Conservation (phyloP, 2,113 vertebrate genomes). For the Eolophus roseicapilla region DNA sequence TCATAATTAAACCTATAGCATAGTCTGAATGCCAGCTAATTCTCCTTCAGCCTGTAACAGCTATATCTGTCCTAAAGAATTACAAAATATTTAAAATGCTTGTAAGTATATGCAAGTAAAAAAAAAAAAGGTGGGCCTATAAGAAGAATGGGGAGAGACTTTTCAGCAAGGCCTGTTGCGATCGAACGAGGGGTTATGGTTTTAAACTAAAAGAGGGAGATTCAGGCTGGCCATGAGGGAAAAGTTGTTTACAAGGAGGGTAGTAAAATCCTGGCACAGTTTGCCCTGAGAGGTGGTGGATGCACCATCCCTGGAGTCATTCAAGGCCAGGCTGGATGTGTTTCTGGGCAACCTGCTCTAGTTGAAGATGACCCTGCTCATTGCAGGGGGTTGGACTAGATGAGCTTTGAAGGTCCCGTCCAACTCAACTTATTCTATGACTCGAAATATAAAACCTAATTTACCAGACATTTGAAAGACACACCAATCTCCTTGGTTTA, state of each 20-base stretch:
- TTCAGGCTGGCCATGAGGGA: background rate
- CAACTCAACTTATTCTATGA: background rate
- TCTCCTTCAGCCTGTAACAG: background rate
- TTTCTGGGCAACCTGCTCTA: background rate
- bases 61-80: background rate
- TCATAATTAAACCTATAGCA: background rate
- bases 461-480: background rate
- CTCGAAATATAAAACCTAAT: background rate
- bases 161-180: background rate
- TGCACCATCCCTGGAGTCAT: background rate
- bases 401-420: background rate
- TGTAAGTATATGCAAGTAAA: background rate
- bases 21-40: background rate
- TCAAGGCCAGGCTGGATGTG: background rate
- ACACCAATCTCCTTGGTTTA: background rate
- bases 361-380: background rate
- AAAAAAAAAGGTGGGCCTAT: background rate
- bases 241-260: background rate
- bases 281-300: background rate
- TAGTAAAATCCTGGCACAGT: background rate
- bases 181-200: background rate
- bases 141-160: background rate
- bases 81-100: background rate
- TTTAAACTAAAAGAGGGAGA: background rate
- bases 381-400: background rate